Conservation (phyloP, 2,797 vertebrate species). For the Fringilla coelebs region DNA sequence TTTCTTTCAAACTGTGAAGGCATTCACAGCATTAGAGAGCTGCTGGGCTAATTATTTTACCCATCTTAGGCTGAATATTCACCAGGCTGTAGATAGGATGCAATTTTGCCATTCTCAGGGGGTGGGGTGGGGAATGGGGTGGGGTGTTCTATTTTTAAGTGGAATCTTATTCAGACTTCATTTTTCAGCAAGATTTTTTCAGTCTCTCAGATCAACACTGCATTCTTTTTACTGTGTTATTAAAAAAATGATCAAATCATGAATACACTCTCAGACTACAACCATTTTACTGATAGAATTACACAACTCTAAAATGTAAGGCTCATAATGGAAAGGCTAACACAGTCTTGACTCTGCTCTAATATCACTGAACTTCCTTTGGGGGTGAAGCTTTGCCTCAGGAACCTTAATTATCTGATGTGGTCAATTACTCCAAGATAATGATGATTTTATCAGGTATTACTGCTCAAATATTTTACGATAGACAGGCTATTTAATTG, state of each 20-base stretch:
- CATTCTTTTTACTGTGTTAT: neutral
- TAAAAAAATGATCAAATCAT: neutral
- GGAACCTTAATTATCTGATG: conserved; percentile 74
- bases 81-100: neutral
- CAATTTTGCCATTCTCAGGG: neutral
- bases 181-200: neutral
- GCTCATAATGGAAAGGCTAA: conserved; percentile 54
- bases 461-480: conserved; percentile 69
- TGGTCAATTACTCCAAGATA: conserved; percentile 74
- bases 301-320: conserved; percentile 27
- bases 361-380: conserved; percentile 68
- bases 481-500: conserved; percentile 69
- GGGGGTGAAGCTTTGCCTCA: conserved; percentile 68
- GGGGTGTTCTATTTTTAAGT: neutral
- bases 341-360: conserved; percentile 52
- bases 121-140: neutral
- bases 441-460: conserved; percentile 75
- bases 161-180: neutral
- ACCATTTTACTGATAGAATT: conserved; percentile 17
- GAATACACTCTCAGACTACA: neutral
- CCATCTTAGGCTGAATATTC: neutral
- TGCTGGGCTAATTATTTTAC: neutral
- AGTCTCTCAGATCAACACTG: neutral
- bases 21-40: neutral
- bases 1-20: neutral